phyloP scores from a whole-genome alignment of 2,113 vertebrate species.

The Pelusios castaneus region DNA sequence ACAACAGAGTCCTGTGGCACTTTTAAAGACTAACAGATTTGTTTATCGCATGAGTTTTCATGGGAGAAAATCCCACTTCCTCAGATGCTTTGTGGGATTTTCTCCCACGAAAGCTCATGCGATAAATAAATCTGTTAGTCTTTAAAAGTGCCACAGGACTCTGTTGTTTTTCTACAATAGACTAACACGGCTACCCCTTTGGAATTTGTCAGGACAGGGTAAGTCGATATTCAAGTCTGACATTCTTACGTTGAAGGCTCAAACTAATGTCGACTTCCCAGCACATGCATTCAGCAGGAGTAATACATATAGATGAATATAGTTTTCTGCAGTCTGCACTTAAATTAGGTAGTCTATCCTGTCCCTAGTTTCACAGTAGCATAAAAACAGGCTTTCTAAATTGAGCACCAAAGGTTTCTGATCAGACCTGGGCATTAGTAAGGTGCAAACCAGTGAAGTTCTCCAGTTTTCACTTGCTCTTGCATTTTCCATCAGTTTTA shows the following conservation, averaged over 20 bases:
- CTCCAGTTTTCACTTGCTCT: background rate
- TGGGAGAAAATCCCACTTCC: too few species aligned
- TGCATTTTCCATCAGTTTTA: background rate
- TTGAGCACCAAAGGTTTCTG: background rate
- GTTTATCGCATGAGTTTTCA: too few species aligned
- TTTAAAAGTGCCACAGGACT: too few species aligned
- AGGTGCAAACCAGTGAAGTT: background rate
- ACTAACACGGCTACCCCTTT: too few species aligned
- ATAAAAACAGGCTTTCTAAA: background rate
- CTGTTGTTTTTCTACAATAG: too few species aligned
- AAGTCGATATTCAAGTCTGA: background rate
- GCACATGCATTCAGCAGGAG: background rate
- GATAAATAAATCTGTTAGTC: too few species aligned
- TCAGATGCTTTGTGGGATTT: too few species aligned
- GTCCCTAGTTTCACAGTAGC: background rate
- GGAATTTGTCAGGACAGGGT: background rate
- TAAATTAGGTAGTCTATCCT: background rate
- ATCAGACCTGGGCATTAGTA: background rate
- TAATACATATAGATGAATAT: background rate
- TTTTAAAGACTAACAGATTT: too few species aligned
- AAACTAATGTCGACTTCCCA: slow-evolving; percentile 18
- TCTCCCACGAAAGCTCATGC: too few species aligned
- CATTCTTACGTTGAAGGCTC: background rate
- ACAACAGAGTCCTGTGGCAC: too few species aligned
- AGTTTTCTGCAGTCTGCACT: background rate